Percentiles rank a stretch among this genome's conserved stretches.
These are phyloP conservation scores for Actinia tenebrosa DNA, from an alignment of 64 coral and sea anemone genomes.

Conservation along the genomic window DNA sequence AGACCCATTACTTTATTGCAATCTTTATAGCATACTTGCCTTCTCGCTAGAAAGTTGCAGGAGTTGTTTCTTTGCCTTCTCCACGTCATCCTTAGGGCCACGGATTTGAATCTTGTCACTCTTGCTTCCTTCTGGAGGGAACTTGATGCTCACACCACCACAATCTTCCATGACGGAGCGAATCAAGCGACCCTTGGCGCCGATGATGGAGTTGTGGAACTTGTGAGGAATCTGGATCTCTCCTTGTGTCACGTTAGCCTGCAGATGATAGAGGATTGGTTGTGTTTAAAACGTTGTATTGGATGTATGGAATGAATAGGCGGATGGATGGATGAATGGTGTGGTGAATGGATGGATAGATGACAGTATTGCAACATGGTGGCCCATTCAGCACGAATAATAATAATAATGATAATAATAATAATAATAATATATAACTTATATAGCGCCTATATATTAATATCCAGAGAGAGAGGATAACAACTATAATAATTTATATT, in stretches of 20 bases:
- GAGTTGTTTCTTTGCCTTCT: conserved; percentile 94
- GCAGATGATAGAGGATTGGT: not conserved
- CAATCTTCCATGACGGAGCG: conserved; percentile 99
- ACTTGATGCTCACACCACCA: conserved; percentile 93
- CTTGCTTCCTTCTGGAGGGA: conserved; percentile 86
- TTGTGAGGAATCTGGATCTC: conserved; percentile 84
- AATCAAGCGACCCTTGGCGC: conserved; percentile 92
- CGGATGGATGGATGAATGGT: no score
- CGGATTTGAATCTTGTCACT: conserved; percentile 88
- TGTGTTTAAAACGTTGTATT: not conserved
- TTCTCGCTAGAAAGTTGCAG: conserved; percentile 84
- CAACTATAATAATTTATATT: no score
- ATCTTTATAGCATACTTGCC: conserved; percentile 9
- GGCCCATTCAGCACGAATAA: no score
- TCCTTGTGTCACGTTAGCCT: conserved; percentile 85
- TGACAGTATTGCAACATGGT: no score
- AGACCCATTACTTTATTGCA: not conserved
- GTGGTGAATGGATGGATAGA: no score
- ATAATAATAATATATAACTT: no score
- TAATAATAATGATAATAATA: no score
- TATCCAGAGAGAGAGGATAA: no score
- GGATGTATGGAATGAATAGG: no score
- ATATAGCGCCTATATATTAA: no score
- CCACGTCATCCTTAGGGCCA: conserved; percentile 95
- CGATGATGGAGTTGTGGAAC: conserved; percentile 95